Percentiles rank a stretch among this genome's conserved stretches.
These are phyloP conservation scores for Rhinopomastus cyanomelas DNA, from an alignment of 2,113 vertebrate species.

Conservation along the genomic window DNA sequence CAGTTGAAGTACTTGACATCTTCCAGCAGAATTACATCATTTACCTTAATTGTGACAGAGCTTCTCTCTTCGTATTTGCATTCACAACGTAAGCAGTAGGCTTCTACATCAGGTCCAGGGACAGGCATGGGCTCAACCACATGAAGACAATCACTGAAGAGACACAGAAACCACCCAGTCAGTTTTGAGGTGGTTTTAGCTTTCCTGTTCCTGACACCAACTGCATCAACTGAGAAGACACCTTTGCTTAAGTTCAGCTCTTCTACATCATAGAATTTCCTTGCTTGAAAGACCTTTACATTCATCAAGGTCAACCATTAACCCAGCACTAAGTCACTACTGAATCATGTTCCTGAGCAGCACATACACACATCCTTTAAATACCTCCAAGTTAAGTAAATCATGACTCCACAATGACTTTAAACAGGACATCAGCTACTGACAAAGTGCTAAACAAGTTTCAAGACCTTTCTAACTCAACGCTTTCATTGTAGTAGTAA, in stretches of 20 bases:
- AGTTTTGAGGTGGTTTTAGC: not conserved
- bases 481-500: not conserved
- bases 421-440: not conserved
- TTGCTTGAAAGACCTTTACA: too few relatives aligned
- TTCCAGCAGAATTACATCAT: not conserved
- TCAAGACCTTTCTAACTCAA: not conserved
- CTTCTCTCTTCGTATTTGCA: conserved; percentile 99
- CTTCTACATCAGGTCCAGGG: conserved; percentile 92
- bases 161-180: not conserved
- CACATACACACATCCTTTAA: too few relatives aligned
- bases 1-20: not conserved
- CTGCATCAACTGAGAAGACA: not conserved
- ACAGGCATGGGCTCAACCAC: conserved; percentile 97
- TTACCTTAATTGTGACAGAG: conserved; percentile 94
- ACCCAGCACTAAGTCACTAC: too few relatives aligned
- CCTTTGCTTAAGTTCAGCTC: not conserved
- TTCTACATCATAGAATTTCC: not conserved
- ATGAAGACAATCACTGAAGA: conserved; percentile 88
- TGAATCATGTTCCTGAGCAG: too few relatives aligned
- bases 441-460: not conserved
- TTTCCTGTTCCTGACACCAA: not conserved
- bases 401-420: not conserved
- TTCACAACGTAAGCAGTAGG: conserved; percentile 96
- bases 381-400: not conserved
- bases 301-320: too few relatives aligned